Conservation (phyloP, 2,888 invertebrate genomes). For the Chydorus sphaericus region DNA sequence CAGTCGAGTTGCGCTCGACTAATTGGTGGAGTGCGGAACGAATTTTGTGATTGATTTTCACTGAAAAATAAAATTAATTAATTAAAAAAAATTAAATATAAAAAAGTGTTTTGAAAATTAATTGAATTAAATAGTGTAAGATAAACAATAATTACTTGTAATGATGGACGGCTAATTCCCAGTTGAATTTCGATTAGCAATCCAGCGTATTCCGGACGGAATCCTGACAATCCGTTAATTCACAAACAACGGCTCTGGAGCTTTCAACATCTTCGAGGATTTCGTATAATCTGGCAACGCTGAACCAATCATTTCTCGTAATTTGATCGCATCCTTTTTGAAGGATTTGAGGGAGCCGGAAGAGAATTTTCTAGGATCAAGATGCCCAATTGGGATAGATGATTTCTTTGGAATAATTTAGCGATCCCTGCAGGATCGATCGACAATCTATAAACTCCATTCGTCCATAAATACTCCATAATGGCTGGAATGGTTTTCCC, state of each 20-base stretch:
- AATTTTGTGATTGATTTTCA: slow-evolving; percentile 25
- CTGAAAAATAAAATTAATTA: slow-evolving; percentile 4
- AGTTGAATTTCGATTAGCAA: slow-evolving; percentile 35
- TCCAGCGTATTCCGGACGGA: slow-evolving; percentile 35
- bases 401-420: not conserved
- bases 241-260: slow-evolving; percentile 42
- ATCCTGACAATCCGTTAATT: slow-evolving; percentile 35
- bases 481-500: not conserved
- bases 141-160: slow-evolving; percentile 28
- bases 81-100: not conserved
- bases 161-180: slow-evolving; percentile 30
- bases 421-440: not conserved
- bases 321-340: not conserved
- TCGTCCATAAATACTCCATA: slow-evolving; percentile 1
- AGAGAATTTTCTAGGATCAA: slow-evolving; percentile 1
- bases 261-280: slow-evolving; percentile 45
- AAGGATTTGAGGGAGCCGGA: not conserved
- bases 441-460: not conserved
- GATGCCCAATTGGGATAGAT: not conserved
- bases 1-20: not conserved
- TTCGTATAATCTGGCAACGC: slow-evolving; percentile 35
- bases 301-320: not conserved
- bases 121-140: not conserved
- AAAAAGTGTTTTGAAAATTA: not conserved
- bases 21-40: not conserved